These are phyloP conservation scores for Microtus montanus DNA, from an alignment of 2,113 vertebrate species.

Conservation along the genomic window DNA sequence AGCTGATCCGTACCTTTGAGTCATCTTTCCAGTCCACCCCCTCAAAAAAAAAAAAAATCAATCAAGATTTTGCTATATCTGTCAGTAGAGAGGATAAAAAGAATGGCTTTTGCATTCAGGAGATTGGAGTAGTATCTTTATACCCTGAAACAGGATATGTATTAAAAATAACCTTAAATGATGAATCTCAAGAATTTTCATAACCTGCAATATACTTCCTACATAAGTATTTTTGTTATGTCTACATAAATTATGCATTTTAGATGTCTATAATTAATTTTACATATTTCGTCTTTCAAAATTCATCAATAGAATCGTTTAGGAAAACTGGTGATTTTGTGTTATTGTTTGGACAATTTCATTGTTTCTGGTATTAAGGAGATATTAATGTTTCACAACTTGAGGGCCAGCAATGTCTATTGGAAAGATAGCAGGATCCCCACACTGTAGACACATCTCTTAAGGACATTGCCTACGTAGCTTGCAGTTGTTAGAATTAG, in stretches of 20 bases:
- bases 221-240: slow-evolving; percentile 5
- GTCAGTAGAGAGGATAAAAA: background rate
- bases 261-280: background rate
- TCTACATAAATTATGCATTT: background rate
- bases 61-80: background rate
- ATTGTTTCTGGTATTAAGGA: background rate
- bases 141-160: background rate
- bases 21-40: background rate
- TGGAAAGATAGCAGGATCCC: background rate
- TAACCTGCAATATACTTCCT: background rate
- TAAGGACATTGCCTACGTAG: background rate
- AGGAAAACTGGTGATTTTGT: background rate
- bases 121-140: background rate
- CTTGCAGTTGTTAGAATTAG: background rate
- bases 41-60: background rate
- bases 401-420: background rate
- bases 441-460: background rate
- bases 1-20: background rate
- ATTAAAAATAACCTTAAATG: background rate
- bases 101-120: background rate
- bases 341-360: background rate
- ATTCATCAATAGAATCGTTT: background rate
- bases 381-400: background rate
- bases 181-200: background rate
- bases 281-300: background rate